Conservation (phyloP, 1,140 invertebrate species). For the Bombus impatiens region DNA sequence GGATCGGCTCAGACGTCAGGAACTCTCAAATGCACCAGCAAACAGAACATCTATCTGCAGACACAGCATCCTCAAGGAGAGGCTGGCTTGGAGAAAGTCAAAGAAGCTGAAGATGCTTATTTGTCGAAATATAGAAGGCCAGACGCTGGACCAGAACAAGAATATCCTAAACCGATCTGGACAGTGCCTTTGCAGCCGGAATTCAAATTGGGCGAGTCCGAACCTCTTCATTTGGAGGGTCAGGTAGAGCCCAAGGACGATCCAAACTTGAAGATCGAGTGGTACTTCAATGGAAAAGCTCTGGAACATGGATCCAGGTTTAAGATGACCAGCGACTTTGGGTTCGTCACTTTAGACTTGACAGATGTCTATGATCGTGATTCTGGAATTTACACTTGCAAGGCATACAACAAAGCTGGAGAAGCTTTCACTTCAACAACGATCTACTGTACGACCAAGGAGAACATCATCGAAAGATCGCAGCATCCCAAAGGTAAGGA, state of each 20-base stretch:
- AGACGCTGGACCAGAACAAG: constrained; percentile 86
- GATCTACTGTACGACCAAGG: constrained; percentile 91
- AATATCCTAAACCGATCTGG: constrained; percentile 94
- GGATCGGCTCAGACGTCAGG: constrained; percentile 94
- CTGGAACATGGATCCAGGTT: constrained; percentile 92
- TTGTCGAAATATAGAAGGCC: constrained; percentile 87
- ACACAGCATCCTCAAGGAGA: constrained; percentile 95
- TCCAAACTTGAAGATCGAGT: constrained; percentile 96
- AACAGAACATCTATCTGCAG: constrained; percentile 90
- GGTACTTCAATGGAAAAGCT: constrained; percentile 96
- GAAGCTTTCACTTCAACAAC: constrained; percentile 96
- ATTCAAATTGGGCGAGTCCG: constrained; percentile 93
- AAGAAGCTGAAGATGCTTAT: constrained; percentile 91
- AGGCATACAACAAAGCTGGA: constrained; percentile 92
- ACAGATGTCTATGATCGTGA: constrained; percentile 96
- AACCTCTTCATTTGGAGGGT: constrained; percentile 95
- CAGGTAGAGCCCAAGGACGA: constrained; percentile 98
- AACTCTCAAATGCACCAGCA: constrained; percentile 90
- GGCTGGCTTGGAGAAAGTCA: constrained; percentile 92
- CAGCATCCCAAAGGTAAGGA: constrained; percentile 97
- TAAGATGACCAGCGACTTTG: constrained; percentile 95
- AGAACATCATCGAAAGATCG: constrained; percentile 92
- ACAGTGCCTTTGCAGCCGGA: constrained; percentile 91
- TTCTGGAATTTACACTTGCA: constrained; percentile 96
- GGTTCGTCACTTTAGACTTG: constrained; percentile 94